Base-by-base conservation (phyloP, 2,113 vertebrate species). In the Zeus faber region DNA sequence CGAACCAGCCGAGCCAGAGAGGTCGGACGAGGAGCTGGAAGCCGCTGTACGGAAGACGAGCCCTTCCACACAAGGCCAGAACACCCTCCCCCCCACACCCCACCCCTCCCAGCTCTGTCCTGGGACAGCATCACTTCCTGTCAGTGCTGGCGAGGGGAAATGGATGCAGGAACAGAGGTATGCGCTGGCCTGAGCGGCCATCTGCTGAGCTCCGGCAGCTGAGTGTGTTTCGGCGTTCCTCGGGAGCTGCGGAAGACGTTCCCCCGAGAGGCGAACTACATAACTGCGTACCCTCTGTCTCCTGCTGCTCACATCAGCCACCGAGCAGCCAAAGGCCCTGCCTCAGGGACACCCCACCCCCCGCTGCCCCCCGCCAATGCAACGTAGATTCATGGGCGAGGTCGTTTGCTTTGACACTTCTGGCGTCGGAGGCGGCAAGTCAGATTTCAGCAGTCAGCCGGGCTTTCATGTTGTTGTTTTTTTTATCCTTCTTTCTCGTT, bases 221-320 rank as follows among this genome's bases (percentile, higher is more conserved):
- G 47, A 72, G 50, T 67, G 50, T 79, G 60, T 82, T 82, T 69
- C 60, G 65, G 45, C 46, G 8, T 27, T 49, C 18, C 24, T 59
- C 55, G 40, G 64, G 43, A 72, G 56, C 39, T 37, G 27, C 43
- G 49, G 49, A 54, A 67, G 76, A 78, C 62, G 70, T 70, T 67
- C 31, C 62, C 72, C 66, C 60, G 9, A 41, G 68, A 80, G 58
- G 59, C 48, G 49, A 58, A 54, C 68, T 55, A 65, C 75, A 81
- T 62, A 58, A 54, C 68, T 55, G 62, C 75, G 80, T 62, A 62
- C 56, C 58, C 54, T 60, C 65, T 73, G 77, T 82, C 72, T 74
- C 70, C 55, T 76, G n/a, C 60, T 11, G 50, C 67, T 82, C 60
- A 68, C 43, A 60, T 79, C 68, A 77, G 24, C 45, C 46, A n/a